Conservation (phyloP, 1,140 invertebrate species). For the Tribolium castaneum region DNA sequence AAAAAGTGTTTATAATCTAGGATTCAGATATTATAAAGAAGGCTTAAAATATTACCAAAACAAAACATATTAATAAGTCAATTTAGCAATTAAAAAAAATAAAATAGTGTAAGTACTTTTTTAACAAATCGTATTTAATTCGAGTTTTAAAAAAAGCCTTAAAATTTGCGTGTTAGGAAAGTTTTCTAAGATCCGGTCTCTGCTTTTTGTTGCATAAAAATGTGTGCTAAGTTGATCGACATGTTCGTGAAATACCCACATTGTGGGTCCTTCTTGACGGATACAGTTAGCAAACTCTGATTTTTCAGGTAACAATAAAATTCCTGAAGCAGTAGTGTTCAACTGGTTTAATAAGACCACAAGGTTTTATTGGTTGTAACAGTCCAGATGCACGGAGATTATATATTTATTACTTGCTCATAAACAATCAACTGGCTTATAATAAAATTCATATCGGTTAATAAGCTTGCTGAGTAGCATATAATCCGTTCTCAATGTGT, state of each 20-base stretch:
- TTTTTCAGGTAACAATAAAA: background rate
- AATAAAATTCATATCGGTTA: background rate
- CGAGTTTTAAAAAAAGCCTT: too few relatives aligned
- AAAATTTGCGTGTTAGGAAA: too few relatives aligned
- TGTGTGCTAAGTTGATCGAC: conserved; percentile 26
- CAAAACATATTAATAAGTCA: too few relatives aligned
- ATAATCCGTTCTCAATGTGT: background rate
- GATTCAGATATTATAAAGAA: too few relatives aligned
- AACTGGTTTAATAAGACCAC: background rate
- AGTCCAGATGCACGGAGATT: background rate
- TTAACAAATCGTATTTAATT: too few relatives aligned
- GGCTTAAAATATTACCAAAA: too few relatives aligned
- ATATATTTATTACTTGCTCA: background rate
- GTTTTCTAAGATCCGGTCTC: too few relatives aligned
- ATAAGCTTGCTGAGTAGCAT: background rate
- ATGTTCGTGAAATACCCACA: background rate
- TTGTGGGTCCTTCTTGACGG: background rate
- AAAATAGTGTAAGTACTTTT: too few relatives aligned
- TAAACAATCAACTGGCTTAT: background rate
- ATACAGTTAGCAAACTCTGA: background rate
- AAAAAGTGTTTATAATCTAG: too few relatives aligned
- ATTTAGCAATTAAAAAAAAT: too few relatives aligned
- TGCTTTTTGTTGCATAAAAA: background rate
- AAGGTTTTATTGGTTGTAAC: background rate
- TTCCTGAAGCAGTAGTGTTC: background rate